Percentiles rank a stretch among this genome's conserved stretches.
Evolutionary conservation across 2,888 invertebrate genomes (phyloP).

Genomic region (Dryobota labecula): DNA sequence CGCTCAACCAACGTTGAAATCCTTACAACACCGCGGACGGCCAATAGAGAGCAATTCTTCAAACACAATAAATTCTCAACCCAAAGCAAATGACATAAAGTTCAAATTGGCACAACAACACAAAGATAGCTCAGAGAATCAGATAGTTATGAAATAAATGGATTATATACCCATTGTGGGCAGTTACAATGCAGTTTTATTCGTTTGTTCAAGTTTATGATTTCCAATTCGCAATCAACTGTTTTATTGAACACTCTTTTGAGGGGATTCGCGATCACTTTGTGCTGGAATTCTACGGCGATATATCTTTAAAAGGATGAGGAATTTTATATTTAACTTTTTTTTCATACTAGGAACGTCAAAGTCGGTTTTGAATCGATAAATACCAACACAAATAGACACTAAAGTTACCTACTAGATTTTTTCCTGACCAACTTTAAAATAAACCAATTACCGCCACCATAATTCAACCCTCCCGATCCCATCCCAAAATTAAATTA

Average conservation of each 20-base stretch:
- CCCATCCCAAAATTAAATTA: slow-evolving; percentile 50
- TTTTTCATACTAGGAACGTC: not conserved
- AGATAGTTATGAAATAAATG: slow-evolving; percentile 75
- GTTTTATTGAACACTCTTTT: slow-evolving; percentile 40
- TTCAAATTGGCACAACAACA: slow-evolving; percentile 12
- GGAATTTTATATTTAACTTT: not conserved
- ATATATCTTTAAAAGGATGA: not conserved
- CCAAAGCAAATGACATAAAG: slow-evolving; percentile 17
- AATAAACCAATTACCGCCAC: slow-evolving; percentile 23
- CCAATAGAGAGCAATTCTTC: slow-evolving; percentile 67
- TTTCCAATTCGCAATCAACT: slow-evolving; percentile 57
- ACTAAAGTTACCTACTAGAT: not conserved
- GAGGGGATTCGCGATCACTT: slow-evolving; percentile 9
- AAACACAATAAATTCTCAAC: slow-evolving; percentile 49
- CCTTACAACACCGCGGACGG: slow-evolving; percentile 71
- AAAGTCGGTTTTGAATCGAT: not conserved
- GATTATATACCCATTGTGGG: slow-evolving; percentile 71
- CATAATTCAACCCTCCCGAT: slow-evolving; percentile 13
- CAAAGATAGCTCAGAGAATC: slow-evolving; percentile 44
- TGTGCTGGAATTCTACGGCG: slow-evolving; percentile 9
- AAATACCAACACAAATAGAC: not conserved
- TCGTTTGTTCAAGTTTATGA: slow-evolving; percentile 58
- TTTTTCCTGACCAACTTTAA: not conserved
- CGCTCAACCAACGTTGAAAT: slow-evolving; percentile 70
- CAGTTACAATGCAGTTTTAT: slow-evolving; percentile 62